These are phyloP conservation scores for Hystrix cristata DNA, from an alignment of 2,113 vertebrate genomes.

Conservation along the genomic window DNA sequence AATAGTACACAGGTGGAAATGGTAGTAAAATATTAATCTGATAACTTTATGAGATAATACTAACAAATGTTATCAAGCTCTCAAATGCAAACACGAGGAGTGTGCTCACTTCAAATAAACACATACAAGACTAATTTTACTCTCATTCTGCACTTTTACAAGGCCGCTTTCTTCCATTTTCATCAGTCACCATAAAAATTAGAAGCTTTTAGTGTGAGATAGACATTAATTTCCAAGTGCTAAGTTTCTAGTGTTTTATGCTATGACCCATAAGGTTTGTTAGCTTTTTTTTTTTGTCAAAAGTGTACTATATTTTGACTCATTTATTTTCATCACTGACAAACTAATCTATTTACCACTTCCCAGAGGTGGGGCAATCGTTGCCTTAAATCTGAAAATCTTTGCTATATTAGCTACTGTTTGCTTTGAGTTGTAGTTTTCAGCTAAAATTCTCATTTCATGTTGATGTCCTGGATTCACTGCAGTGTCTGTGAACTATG, in stretches of 20 bases:
- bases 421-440: not conserved
- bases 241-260: not conserved
- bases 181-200: not conserved
- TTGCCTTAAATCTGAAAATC: not conserved
- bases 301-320: not conserved
- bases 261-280: not conserved
- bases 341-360: not conserved
- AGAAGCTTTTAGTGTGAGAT: not conserved
- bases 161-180: not conserved
- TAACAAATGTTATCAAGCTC: not conserved
- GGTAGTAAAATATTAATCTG: not conserved
- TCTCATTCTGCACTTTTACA: not conserved
- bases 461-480: not conserved
- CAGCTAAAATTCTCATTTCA: not conserved
- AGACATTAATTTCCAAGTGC: not conserved
- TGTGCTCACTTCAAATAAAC: not conserved
- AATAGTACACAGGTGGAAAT: not conserved
- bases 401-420: not conserved
- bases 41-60: not conserved
- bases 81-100: not conserved
- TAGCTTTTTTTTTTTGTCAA: conserved; percentile 38
- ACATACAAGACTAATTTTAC: not conserved
- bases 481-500: not conserved
- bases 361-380: not conserved
- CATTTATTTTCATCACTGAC: not conserved